Evolutionary conservation across 2,113 vertebrate species (phyloP), one percentile per base, ranked within the genome.

Genomic region (Eulemur macaco): DNA sequence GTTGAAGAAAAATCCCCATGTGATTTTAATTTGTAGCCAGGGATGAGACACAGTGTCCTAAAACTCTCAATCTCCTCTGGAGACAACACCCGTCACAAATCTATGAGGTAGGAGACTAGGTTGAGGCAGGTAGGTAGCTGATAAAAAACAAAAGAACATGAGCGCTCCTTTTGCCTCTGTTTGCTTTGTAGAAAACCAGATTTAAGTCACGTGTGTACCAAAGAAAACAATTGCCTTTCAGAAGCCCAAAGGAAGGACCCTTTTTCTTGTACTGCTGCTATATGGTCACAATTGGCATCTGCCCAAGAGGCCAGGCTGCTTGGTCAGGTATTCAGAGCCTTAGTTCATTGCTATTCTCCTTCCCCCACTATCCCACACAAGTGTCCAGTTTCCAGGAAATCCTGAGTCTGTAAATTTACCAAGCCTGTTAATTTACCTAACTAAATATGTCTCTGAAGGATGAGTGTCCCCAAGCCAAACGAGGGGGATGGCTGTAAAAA

Each of bases 351-450:
- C 66, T 82, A 45, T 88, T 94, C 64, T 94, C 50, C 42, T 94
- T 83, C 18, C 42, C 18, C 37, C 2, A n/a, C n/a, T 15, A 66
- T 81, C 50, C 20, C 39, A 89, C 18, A 34, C 52, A 93, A 29
- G 17, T 93, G 42, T 23, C 69, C 34, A 89, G n/a, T 84, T 96
- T 92, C 29, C 58, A 90, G 27, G 81, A 82, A 94, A 92, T 96
- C 90, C 45, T 81, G 52, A 71, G 5, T 74, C 52, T 94, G 6
- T 86, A 87, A 39, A 80, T 86, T 90, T 73, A 37, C 81, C 23
- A 64, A 71, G 8, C 68, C 58, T 94, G 4, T 84, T 85, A 47
- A 86, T 78, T 71, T 71, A 86, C 7, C 71, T 64, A 9, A 82
- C 45, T n/a, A 95, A 95, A 83, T 95, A 47, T 94, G 31, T 89